These are phyloP conservation scores for Bugula neritina DNA, from an alignment of 2,888 invertebrate species.

Conservation along the genomic window DNA sequence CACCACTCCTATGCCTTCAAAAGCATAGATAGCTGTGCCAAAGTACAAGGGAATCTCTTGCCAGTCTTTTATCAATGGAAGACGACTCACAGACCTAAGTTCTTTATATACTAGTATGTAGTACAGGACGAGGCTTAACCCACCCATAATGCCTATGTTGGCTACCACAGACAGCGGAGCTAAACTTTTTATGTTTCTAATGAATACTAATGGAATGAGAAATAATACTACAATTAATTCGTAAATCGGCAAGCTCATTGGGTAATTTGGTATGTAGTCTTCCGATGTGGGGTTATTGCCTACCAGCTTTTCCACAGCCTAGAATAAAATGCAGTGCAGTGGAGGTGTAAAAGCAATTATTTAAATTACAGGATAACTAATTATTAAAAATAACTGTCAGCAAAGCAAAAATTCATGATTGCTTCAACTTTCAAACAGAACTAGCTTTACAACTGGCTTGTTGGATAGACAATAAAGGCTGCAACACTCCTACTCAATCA, in stretches of 20 bases:
- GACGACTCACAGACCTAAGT: slow-evolving; percentile 15
- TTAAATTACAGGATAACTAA: too few relatives aligned
- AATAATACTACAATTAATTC: slow-evolving; percentile 38
- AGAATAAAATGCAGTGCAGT: too few relatives aligned
- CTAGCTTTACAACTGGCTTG: too few relatives aligned
- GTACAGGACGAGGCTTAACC: slow-evolving; percentile 61
- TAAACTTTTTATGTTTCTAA: slow-evolving; percentile 67
- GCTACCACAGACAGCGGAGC: slow-evolving; percentile 82
- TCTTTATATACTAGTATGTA: neutral
- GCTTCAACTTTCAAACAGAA: too few relatives aligned
- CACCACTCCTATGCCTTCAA: slow-evolving; percentile 75
- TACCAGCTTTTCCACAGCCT: neutral
- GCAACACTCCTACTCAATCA: too few relatives aligned
- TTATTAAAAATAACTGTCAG: too few relatives aligned
- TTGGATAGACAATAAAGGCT: too few relatives aligned
- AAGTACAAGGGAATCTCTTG: slow-evolving; percentile 71
- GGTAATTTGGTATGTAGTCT: neutral
- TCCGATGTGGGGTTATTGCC: neutral
- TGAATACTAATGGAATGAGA: slow-evolving; percentile 48
- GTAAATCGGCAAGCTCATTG: slow-evolving; percentile 56
- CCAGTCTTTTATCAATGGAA: slow-evolving; percentile 31
- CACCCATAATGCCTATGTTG: slow-evolving; percentile 71
- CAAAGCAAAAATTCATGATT: too few relatives aligned
- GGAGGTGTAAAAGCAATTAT: too few relatives aligned
- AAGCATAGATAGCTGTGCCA: slow-evolving; percentile 90